phyloP scores from a whole-genome alignment of 2,888 invertebrate genomes.

The Syrista parreyssii region DNA sequence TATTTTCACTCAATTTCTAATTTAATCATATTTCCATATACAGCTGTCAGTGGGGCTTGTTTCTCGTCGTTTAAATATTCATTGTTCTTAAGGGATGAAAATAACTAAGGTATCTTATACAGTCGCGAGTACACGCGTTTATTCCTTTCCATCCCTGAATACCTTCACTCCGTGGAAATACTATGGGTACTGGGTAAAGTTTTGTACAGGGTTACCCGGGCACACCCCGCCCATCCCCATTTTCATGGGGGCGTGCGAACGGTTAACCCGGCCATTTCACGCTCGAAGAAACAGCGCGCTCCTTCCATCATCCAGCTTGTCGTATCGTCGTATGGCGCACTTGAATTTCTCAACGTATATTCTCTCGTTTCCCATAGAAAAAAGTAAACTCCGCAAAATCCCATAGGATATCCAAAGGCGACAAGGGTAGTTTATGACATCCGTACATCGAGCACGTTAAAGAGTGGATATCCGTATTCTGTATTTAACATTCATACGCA shows the following conservation, averaged over 20 bases:
- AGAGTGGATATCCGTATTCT: neutral
- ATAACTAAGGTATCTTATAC: neutral
- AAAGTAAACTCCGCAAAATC: neutral
- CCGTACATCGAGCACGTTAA: neutral
- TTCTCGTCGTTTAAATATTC: neutral
- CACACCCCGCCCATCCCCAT: neutral
- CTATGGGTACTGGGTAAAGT: neutral
- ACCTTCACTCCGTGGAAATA: neutral
- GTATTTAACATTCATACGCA: neutral
- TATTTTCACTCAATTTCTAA: neutral
- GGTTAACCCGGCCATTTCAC: slow-evolving; percentile 66
- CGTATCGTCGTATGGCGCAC: neutral
- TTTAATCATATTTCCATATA: neutral
- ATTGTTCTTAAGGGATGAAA: neutral
- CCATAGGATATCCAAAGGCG: neutral
- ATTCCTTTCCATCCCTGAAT: neutral
- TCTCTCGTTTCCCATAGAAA: neutral
- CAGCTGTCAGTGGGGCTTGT: neutral
- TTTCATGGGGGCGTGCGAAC: slow-evolving; percentile 50
- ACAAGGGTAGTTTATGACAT: neutral
- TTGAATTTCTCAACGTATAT: neutral
- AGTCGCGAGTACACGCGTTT: neutral
- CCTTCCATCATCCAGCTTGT: slow-evolving; percentile 1
- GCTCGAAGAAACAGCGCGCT: slow-evolving; percentile 58
- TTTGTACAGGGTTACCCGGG: neutral